Evolutionary conservation across 2,113 vertebrate genomes (phyloP).

Genomic region (Pituophis catenifer): DNA sequence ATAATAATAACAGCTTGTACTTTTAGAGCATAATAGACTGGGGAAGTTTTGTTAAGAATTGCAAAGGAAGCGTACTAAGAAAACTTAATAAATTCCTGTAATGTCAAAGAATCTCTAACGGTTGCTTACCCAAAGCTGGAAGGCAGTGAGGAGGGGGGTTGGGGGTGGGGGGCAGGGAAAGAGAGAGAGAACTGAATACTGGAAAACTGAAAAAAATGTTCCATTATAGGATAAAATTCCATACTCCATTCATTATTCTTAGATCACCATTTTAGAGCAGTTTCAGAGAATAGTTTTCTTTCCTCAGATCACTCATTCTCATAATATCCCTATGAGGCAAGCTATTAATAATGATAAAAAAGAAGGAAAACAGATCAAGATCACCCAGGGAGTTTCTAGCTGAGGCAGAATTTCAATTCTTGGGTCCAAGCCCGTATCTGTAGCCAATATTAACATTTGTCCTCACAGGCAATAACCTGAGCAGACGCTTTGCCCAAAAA

Average conservation of each 20-base stretch:
- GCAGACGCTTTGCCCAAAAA: constrained; percentile 59
- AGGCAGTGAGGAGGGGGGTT: neutral
- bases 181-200: neutral
- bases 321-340: neutral
- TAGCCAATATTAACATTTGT: constrained; percentile 45
- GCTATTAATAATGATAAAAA: neutral
- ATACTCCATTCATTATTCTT: neutral
- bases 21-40: neutral
- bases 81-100: neutral
- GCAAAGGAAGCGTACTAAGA: neutral
- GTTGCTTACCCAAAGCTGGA: neutral
- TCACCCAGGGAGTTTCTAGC: neutral
- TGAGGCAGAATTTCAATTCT: neutral
- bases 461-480: constrained; percentile 55
- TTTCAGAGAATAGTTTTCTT: neutral
- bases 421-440: neutral
- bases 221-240: neutral
- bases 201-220: neutral
- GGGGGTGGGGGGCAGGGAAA: neutral
- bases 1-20: neutral
- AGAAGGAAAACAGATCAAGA: neutral
- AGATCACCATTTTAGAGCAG: neutral
- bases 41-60: neutral
- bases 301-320: neutral
- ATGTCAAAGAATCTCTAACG: neutral